phyloP scores from a whole-genome alignment of 2,888 invertebrate species.

The Scrobipalpa atriplicella region DNA sequence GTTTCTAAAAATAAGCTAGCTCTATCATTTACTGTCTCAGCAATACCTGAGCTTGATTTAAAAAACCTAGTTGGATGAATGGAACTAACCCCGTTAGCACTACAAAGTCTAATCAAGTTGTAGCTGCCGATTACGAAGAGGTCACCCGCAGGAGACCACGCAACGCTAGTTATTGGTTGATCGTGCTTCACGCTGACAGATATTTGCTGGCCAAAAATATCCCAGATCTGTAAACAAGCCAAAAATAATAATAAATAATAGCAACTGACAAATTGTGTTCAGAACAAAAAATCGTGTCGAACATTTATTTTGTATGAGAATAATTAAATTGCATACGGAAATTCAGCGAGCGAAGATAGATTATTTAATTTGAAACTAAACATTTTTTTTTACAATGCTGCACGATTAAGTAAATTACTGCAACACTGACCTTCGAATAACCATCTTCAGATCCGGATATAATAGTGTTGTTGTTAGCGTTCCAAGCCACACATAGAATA shows the following conservation, averaged over 20 bases:
- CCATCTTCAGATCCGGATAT: slow-evolving; percentile 99
- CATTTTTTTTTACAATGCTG: neutral
- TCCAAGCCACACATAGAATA: slow-evolving; percentile 97
- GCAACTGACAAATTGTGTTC: no score
- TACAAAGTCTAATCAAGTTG: slow-evolving; percentile 95
- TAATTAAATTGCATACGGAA: no score
- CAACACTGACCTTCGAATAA: slow-evolving; percentile 86
- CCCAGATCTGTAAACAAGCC: slow-evolving; percentile 93
- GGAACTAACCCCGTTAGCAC: slow-evolving; percentile 91
- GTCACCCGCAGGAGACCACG: slow-evolving; percentile 96
- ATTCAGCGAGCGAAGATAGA: no score
- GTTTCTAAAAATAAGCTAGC: no score
- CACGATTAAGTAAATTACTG: neutral
- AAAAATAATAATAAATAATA: no score
- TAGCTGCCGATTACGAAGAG: slow-evolving; percentile 96
- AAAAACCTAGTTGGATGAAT: no score
- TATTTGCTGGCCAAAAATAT: slow-evolving; percentile 93
- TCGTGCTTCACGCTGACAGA: slow-evolving; percentile 93
- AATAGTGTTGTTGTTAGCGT: slow-evolving; percentile 94
- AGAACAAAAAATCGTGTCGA: no score
- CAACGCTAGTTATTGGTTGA: slow-evolving; percentile 94
- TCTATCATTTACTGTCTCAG: no score
- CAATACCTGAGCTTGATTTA: no score
- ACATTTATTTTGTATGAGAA: neutral
- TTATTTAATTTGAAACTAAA: no score